phyloP scores from a whole-genome alignment of 2,888 invertebrate species.

The Rhagonycha fulva region DNA sequence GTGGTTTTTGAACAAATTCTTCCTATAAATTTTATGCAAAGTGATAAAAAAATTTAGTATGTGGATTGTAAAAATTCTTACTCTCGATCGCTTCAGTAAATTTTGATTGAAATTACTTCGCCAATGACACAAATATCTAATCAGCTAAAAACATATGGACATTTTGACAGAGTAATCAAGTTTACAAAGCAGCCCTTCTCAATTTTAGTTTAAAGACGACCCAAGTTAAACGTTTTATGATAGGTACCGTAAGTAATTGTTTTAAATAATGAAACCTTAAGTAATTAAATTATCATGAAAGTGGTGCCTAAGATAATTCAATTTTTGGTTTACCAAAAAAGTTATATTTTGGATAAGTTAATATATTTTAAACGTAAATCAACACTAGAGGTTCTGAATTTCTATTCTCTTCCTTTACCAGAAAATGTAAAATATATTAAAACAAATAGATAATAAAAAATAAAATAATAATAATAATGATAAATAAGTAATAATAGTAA shows the following conservation, averaged over 20 bases:
- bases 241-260: background rate
- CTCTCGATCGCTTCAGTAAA: background rate
- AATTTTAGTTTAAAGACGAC: background rate
- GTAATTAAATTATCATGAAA: background rate
- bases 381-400: background rate
- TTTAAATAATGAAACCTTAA: background rate
- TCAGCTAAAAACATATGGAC: background rate
- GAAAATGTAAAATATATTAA: background rate
- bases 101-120: background rate
- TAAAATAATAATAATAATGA: background rate
- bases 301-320: background rate
- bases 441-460: background rate
- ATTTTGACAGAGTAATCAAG: background rate
- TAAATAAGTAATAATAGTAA: background rate
- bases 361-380: background rate
- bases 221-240: background rate
- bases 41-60: background rate
- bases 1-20: background rate
- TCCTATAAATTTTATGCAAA: no score
- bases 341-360: background rate
- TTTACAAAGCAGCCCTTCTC: background rate
- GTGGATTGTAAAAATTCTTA: background rate
- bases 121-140: background rate
- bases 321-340: background rate
- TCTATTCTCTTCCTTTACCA: background rate